Percentiles rank a stretch among this genome's conserved stretches.
Conservation (phyloP, 2,888 invertebrate genomes). For the Orthosia gracilis region DNA sequence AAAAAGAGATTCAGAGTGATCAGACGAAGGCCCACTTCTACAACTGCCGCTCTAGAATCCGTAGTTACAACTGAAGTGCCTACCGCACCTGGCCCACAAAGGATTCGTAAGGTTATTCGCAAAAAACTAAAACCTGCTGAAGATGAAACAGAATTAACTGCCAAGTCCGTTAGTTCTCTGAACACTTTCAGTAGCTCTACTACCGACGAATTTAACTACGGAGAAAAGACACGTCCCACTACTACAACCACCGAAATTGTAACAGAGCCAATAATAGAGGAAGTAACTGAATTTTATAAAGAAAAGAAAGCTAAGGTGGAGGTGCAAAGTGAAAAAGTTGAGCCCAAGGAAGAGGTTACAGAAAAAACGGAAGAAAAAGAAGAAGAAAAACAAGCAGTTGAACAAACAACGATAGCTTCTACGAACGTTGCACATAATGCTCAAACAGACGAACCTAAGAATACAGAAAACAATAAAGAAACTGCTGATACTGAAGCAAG, state of each 20-base stretch:
- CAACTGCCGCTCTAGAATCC: constrained; percentile 67
- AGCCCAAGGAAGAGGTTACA: constrained; percentile 51
- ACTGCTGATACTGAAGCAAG: constrained; percentile 11
- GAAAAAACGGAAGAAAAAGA: constrained; percentile 57
- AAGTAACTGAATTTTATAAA: constrained; percentile 67
- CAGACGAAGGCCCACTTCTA: constrained; percentile 81
- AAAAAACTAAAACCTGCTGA: constrained; percentile 81
- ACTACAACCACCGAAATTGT: constrained; percentile 67
- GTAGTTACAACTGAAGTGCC: constrained; percentile 67
- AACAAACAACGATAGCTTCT: constrained; percentile 41
- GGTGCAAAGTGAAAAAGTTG: constrained; percentile 22
- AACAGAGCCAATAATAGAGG: constrained; percentile 65
- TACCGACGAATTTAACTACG: constrained; percentile 80
- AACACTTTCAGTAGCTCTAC: constrained; percentile 69
- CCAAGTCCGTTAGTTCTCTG: constrained; percentile 75
- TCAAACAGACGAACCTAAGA: constrained; percentile 9
- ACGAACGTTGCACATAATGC: constrained; percentile 1
- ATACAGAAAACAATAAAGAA: constrained; percentile 21
- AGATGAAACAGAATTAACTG: constrained; percentile 75
- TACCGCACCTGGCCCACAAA: constrained; percentile 65
- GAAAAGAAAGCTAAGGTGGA: constrained; percentile 49
- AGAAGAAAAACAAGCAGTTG: constrained; percentile 48
- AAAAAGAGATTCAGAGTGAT: constrained; percentile 83
- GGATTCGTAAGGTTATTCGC: constrained; percentile 84
- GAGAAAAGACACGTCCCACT: constrained; percentile 77